These are phyloP conservation scores for Drosophila mercatorum DNA, from an alignment of 2,888 invertebrate genomes.

Conservation along the genomic window DNA sequence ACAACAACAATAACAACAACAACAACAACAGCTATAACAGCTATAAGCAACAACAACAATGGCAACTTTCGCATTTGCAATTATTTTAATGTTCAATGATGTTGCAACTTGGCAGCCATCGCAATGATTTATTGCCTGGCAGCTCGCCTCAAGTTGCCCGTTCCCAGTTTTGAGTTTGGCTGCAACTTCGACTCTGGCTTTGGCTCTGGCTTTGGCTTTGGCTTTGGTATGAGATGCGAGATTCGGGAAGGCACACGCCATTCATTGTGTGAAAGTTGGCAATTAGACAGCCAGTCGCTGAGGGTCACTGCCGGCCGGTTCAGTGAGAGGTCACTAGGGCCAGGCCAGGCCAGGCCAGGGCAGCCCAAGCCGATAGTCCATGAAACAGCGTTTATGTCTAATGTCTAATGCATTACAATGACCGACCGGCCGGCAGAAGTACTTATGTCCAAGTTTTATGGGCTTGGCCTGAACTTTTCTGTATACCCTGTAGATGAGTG, in stretches of 20 bases:
- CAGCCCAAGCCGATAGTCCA: slow-evolving; percentile 44
- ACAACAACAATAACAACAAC: slow-evolving; percentile 1
- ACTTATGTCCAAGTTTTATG: slow-evolving; percentile 58
- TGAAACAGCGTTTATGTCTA: slow-evolving; percentile 65
- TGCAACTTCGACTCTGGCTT: slow-evolving; percentile 14
- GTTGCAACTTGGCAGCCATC: slow-evolving; percentile 68
- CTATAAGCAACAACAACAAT: background rate
- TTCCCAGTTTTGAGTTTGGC: slow-evolving; percentile 35
- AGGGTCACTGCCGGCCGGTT: slow-evolving; percentile 2
- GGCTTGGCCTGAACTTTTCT: background rate
- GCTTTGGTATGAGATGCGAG: slow-evolving; percentile 10
- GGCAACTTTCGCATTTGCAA: slow-evolving; percentile 68
- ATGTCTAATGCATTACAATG: slow-evolving; percentile 63
- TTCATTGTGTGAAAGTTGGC: slow-evolving; percentile 59
- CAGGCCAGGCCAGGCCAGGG: background rate
- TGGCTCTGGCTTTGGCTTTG: slow-evolving; percentile 12
- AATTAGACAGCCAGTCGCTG: slow-evolving; percentile 53
- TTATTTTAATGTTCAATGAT: slow-evolving; percentile 77
- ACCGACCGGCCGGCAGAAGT: slow-evolving; percentile 44
- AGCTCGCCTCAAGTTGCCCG: slow-evolving; percentile 21
- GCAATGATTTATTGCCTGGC: slow-evolving; percentile 67
- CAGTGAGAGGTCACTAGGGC: background rate
- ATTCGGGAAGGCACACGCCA: slow-evolving; percentile 25
- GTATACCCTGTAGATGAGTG: background rate
- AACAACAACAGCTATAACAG: background rate